Conservation (phyloP, 2,888 invertebrate genomes). For the Acanthoscelides obtectus region DNA sequence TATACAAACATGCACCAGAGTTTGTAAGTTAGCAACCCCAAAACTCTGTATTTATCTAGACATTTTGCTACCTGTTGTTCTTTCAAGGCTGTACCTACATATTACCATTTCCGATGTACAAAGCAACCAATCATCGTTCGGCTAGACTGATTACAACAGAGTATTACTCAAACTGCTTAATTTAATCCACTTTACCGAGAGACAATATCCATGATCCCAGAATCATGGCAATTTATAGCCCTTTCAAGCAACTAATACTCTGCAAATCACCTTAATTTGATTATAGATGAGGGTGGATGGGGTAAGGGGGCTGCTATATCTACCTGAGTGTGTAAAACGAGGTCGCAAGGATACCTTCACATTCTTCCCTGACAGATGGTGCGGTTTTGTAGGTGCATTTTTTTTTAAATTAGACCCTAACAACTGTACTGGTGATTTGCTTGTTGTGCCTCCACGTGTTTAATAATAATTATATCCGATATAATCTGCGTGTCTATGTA, state of each 20-base stretch:
- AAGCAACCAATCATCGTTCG: no score
- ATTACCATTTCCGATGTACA: no score
- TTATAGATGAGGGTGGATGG: not conserved
- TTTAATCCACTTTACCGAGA: not conserved
- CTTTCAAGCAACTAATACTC: not conserved
- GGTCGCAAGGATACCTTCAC: not conserved
- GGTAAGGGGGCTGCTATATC: not conserved
- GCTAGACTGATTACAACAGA: not conserved
- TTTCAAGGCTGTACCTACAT: no score
- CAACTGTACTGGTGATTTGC: no score
- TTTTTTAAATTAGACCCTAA: no score
- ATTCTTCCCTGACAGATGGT: not conserved
- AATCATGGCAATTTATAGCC: not conserved
- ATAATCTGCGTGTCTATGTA: not conserved
- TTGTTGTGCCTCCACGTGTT: no score
- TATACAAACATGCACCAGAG: no score
- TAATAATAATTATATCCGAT: no score
- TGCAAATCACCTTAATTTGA: not conserved
- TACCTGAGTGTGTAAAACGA: not conserved
- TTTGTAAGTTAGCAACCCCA: no score
- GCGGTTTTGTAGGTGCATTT: no score
- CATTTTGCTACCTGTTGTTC: no score
- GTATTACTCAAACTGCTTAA: not conserved
- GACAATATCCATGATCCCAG: not conserved
- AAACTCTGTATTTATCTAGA: no score